Conservation (phyloP, 2,888 invertebrate genomes). For the Monoplex corrugatus region DNA sequence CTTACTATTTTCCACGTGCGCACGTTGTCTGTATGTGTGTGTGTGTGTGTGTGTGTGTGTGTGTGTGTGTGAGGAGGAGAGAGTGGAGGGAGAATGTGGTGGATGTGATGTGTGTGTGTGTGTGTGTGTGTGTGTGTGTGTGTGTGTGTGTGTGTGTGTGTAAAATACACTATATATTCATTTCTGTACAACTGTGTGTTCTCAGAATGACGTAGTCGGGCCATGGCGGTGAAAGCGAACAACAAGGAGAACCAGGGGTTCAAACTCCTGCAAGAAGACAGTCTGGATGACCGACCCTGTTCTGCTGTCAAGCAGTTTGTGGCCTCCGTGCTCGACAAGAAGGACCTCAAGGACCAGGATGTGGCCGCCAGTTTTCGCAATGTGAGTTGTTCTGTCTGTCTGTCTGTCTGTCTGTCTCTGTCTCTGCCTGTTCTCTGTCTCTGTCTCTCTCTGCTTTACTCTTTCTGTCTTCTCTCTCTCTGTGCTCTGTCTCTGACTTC, state of each 20-base stretch:
- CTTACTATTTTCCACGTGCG: too few species aligned
- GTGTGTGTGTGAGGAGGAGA: not conserved
- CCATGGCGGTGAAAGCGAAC: constrained; percentile 60
- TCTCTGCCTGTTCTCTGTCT: too few species aligned
- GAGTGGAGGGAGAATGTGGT: too few species aligned
- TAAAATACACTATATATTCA: not conserved
- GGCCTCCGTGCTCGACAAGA: constrained; percentile 61
- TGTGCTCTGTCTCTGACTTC: too few species aligned
- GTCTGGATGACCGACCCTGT: constrained; percentile 59
- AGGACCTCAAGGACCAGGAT: constrained; percentile 67
- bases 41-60: not conserved
- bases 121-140: not conserved
- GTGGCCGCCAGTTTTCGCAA: constrained; percentile 67
- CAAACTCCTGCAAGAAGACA: constrained; percentile 62
- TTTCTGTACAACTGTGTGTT: not conserved
- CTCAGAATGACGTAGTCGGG: constrained; percentile 47
- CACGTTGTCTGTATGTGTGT: not conserved
- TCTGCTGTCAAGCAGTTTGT: constrained; percentile 63
- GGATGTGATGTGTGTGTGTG: not conserved
- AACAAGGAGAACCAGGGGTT: constrained; percentile 60
- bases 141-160: not conserved
- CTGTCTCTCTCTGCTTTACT: too few species aligned
- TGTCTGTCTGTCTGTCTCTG: too few species aligned
- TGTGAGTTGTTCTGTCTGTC: constrained; percentile 59
- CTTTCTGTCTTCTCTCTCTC: too few species aligned